Conservation (phyloP, 2,888 invertebrate species). For the Meta bourneti region DNA sequence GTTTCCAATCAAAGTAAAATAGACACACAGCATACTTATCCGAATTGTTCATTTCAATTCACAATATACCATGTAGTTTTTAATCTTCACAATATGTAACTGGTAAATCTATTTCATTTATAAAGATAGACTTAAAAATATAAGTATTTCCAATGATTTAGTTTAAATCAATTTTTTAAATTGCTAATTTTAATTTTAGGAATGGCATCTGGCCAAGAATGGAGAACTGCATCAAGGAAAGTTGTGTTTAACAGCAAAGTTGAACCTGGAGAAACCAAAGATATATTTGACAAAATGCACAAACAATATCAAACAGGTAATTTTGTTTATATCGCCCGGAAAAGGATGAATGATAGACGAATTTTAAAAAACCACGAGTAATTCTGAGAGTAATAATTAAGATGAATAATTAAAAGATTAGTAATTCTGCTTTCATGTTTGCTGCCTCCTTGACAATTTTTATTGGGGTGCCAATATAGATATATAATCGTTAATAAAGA, state of each 20-base stretch:
- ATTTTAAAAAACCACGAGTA: too few relatives aligned
- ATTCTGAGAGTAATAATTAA: too few relatives aligned
- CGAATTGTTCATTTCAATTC: too few relatives aligned
- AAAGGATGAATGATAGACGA: not conserved
- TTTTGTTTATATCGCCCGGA: not conserved
- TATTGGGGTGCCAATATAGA: too few relatives aligned
- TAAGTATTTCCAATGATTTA: not conserved
- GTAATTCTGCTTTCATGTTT: too few relatives aligned
- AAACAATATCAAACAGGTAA: conserved; percentile 69
- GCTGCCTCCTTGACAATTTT: too few relatives aligned
- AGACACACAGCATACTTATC: too few relatives aligned
- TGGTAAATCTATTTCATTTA: not conserved
- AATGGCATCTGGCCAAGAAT: conserved; percentile 76
- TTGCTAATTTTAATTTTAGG: conserved; percentile 46
- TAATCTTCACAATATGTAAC: not conserved
- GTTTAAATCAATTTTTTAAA: too few relatives aligned
- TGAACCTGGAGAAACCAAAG: conserved; percentile 46
- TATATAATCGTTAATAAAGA: too few relatives aligned
- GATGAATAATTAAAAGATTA: too few relatives aligned
- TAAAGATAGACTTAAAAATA: not conserved
- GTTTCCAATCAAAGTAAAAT: too few relatives aligned
- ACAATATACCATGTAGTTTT: too few relatives aligned
- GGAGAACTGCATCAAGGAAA: conserved; percentile 75
- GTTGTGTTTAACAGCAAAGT: conserved; percentile 67
- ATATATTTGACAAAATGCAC: conserved; percentile 56